Conservation (phyloP, 2,888 invertebrate species). For the Fragum fragum region DNA sequence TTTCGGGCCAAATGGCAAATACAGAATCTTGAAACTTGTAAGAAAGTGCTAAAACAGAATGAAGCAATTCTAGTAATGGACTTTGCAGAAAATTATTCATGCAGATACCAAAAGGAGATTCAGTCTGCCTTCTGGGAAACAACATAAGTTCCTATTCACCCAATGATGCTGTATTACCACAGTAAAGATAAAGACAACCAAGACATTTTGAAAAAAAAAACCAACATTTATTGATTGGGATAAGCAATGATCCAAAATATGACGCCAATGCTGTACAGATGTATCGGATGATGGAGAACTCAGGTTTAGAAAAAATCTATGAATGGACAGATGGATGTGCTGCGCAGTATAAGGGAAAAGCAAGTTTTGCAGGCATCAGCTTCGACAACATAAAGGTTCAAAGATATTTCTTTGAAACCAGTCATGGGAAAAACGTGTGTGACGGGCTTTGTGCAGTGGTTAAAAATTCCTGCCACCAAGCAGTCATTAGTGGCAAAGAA, state of each 20-base stretch:
- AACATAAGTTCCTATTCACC: conserved; percentile 47
- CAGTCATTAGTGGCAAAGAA: conserved; percentile 55
- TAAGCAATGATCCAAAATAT: conserved; percentile 59
- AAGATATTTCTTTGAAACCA: conserved; percentile 57
- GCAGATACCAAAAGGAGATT: conserved; percentile 55
- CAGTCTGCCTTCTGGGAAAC: conserved; percentile 54
- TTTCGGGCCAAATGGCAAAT: conserved; percentile 41
- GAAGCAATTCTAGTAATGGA: conserved; percentile 37
- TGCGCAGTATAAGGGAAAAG: conserved; percentile 55
- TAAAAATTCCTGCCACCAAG: conserved; percentile 58
- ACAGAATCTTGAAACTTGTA: background rate
- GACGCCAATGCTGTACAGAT: conserved; percentile 46
- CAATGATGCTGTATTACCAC: conserved; percentile 53
- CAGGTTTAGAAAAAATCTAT: conserved; percentile 38
- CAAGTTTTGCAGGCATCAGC: conserved; percentile 63
- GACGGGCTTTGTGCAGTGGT: conserved; percentile 66
- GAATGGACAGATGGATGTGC: conserved; percentile 62
- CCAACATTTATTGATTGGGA: conserved; percentile 56
- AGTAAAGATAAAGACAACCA: conserved; percentile 10
- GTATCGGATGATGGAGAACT: no score
- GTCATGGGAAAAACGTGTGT: conserved; percentile 65
- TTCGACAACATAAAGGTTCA: background rate
- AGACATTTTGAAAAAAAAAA: conserved; percentile 28
- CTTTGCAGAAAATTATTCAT: conserved; percentile 61
- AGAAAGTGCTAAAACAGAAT: background rate